Conservation (phyloP, 1,140 invertebrate genomes). For the Sycophaga agraensis region DNA sequence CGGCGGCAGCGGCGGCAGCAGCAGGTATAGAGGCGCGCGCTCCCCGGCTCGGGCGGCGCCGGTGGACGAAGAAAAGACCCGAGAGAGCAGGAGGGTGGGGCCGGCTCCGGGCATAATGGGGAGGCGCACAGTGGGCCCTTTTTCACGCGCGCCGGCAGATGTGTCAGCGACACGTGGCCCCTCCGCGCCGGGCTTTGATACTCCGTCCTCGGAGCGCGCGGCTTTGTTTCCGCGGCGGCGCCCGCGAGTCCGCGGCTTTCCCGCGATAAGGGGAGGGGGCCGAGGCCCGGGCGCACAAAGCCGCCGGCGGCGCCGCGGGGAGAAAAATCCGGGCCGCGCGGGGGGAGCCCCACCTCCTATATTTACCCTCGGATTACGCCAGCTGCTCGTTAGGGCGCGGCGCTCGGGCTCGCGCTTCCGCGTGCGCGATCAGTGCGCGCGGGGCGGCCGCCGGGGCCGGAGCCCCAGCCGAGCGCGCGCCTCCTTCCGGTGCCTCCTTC, state of each 20-base stretch:
- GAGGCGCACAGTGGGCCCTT: constrained; percentile 47
- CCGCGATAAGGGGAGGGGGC: too few relatives aligned
- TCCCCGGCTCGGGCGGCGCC: background rate
- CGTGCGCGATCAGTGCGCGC: too few relatives aligned
- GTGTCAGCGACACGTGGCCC: constrained; percentile 50
- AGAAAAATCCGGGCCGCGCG: too few relatives aligned
- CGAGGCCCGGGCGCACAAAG: too few relatives aligned
- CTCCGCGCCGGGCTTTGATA: background rate
- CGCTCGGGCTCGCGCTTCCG: too few relatives aligned
- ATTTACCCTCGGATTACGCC: constrained; percentile 22
- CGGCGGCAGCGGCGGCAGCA: too few relatives aligned
- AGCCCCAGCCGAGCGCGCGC: too few relatives aligned
- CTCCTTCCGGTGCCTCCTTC: background rate
- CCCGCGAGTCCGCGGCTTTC: too few relatives aligned
- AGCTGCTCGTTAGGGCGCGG: constrained; percentile 24
- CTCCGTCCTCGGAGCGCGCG: too few relatives aligned
- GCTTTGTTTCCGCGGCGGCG: background rate
- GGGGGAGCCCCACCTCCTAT: constrained; percentile 2
- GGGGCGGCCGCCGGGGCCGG: background rate
- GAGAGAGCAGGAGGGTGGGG: constrained; percentile 37
- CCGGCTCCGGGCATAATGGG: constrained; percentile 54
- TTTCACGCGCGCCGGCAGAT: constrained; percentile 49
- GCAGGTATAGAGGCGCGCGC: too few relatives aligned
- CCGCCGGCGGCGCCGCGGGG: too few relatives aligned
- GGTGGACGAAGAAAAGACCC: constrained; percentile 34